A percentile compares a stretch with the other conserved stretches of the same genome.
These are phyloP conservation scores for Antedon mediterranea DNA, from an alignment of 53 echinoderm and acorn worm species.

Conservation along the genomic window DNA sequence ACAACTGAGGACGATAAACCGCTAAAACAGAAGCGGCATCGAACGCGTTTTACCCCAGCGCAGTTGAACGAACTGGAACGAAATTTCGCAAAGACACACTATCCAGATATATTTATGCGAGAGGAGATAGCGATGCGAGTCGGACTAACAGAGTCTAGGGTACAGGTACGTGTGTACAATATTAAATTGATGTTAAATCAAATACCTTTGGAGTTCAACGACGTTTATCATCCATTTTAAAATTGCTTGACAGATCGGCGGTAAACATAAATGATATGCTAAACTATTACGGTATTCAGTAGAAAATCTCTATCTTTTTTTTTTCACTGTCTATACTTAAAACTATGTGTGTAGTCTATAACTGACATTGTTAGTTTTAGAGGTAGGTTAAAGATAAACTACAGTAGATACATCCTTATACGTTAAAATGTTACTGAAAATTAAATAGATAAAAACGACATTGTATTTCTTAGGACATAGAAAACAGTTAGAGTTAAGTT, in stretches of 20 bases:
- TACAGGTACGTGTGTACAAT: slow-evolving; percentile 50
- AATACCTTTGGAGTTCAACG: background rate
- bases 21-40: slow-evolving; percentile 83
- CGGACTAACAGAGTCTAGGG: slow-evolving; percentile 90
- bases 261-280: background rate
- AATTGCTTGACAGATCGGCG: background rate
- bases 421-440: too few relatives aligned
- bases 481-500: too few relatives aligned
- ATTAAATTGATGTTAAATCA: background rate
- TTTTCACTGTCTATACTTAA: too few relatives aligned
- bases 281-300: too few relatives aligned
- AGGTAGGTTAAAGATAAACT: too few relatives aligned
- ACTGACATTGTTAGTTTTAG: too few relatives aligned
- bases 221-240: background rate
- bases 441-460: too few relatives aligned
- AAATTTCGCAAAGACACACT: slow-evolving; percentile 98
- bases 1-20: background rate
- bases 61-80: slow-evolving; percentile 96
- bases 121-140: slow-evolving; percentile 99
- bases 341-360: too few relatives aligned
- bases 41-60: slow-evolving; percentile 96
- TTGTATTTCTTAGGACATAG: too few relatives aligned
- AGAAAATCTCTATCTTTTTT: too few relatives aligned
- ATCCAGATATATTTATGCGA: slow-evolving; percentile 98
- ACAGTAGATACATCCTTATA: too few relatives aligned